Base-by-base conservation (phyloP, 2,888 invertebrate genomes). In the Tipula vernalis region DNA sequence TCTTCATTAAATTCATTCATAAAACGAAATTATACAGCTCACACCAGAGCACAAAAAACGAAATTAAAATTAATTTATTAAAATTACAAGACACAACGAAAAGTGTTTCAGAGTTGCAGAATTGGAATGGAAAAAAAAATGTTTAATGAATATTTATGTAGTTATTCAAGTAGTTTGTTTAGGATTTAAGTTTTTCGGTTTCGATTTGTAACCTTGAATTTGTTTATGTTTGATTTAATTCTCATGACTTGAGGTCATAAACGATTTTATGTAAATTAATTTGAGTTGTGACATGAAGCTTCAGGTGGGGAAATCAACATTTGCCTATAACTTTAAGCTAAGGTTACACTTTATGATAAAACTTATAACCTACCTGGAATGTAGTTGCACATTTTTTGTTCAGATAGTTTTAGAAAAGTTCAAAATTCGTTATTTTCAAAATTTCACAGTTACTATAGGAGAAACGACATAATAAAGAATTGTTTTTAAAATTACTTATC, bases 61-160 rank as follows among this genome's bases (percentile, higher is more conserved):
- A 71, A 71, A 71, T 71, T 71, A 71, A 57, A 71, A 71, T 71
- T 71, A 71, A 71, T 71, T 71, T 71, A 71, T 71, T 71, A 71
- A 71, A 71, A 71, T 71, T 71, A 71, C 71, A 71, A 71, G 71
- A 71, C 71, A 71, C 71, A 71, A 71, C 71, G 10, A 44, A 44
- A 18, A 71, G 10, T 28, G 4, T 71, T 71, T 71, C 28, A 28
- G 71, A 71, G 71, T 71, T 71, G 71, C 71, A 71, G 71, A 71
- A 28, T 71, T 71, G 71, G 28, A 71, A 71, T 51, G 51, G 8
- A 15, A 57, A 71, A 10, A n/a, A 71, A 71, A 28, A 71, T 28
- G 28, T 71, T 71, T 71, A 28, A 28, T 71, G 71, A 71, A 71
- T 71, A 71, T 71, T 71, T 71, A 71, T 39, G 6, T 71, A 28